Evolutionary conservation across 2,888 invertebrate species (phyloP), one percentile per base, ranked within the genome.

Genomic region (Megastigmus dorsalis): DNA sequence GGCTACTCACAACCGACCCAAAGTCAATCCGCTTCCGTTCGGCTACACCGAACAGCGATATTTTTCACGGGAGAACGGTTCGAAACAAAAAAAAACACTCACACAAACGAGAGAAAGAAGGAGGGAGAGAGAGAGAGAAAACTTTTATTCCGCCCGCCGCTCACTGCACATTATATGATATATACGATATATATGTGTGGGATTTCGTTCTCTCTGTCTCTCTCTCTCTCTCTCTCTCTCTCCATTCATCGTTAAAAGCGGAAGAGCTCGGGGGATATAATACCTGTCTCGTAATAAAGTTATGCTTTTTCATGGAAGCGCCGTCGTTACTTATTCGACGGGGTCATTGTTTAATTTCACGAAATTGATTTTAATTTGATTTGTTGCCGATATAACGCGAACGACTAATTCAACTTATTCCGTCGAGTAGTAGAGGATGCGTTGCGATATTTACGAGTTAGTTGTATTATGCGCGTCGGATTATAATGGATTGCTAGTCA

Each of bases 11-110:
- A 9, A 15, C 10, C 20, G 18, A 18, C 4, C 52, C 41, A 55
- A 66, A 66, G 66, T 66, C 55, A 66, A 66, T 55, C 43, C 54
- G 52, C 65, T 65, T 62, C 15, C 33, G 48, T 48, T 62, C 62
- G 48, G 13, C 20, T 48, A 9, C 28, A 23, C 3, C 28, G 60
- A 63, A 26, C 26, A 41, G 15, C 43, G 55, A 45, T 67, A 67
- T 67, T 57, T 67, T 5, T 10, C 20, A 30, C 20, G 30, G 18
- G 1, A 26, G 50, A 9, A 4, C 20, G 45, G 4, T n/a, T 33
- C 10, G 10, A 30, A 62, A 62, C n/a, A n/a, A n/a, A n/a, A n/a
- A n/a, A n/a, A n/a, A n/a, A n/a, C n/a, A n/a, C n/a, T n/a, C n/a
- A n/a, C n/a, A n/a, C n/a, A 62, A 62, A 33, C 9, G 18, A 10